Base-by-base conservation (phyloP, 2,888 invertebrate species). In the Embidobia sp. region DNA sequence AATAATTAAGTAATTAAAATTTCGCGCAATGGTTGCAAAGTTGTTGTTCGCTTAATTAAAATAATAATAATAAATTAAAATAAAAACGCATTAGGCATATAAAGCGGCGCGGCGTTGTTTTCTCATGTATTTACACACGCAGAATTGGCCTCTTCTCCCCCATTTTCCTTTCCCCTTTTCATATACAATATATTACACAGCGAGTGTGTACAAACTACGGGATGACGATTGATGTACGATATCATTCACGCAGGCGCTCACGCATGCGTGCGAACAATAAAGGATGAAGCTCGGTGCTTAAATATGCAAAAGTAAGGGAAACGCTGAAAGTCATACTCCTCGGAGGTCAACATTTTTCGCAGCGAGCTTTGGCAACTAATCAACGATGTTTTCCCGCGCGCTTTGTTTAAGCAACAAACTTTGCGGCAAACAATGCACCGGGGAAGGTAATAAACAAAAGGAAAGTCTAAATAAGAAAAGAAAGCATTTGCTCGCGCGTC, bases 191-290 rank as follows among this genome's bases (percentile, higher is more conserved):
- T 55, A 66, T 53, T 66, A 44, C 42, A 51, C 35, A 19, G 3
- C 13, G n/a, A 40, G 33, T 31, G 40, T 53, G 40, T 57, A 57
- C 37, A 57, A 67, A 57, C 55, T 55, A 35, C 40, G 55, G 46
- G 57, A 67, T 55, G 55, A 66, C 66, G 66, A 67, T 67, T 67
- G 67, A 57, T 67, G 67, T 46, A 19, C 57, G 67, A 67, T 67
- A 67, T 48, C 57, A 67, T 57, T 67, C 67, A 67, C 67, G 67
- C 67, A 67, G 48, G 48, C 67, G 67, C 55, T 46, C 57, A 67
- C 55, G 67, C 67, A 67, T 67, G 67, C 67, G 67, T 57, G 57
- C 57, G 27, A 29, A 46, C 48, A 67, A 67, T 57, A 48, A 67
- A 48, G 67, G 48, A 37, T 67, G 67, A 55, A 48, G 67, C 44